Conservation (phyloP, 2,113 vertebrate species). For the Cyanoderma ruficeps region DNA sequence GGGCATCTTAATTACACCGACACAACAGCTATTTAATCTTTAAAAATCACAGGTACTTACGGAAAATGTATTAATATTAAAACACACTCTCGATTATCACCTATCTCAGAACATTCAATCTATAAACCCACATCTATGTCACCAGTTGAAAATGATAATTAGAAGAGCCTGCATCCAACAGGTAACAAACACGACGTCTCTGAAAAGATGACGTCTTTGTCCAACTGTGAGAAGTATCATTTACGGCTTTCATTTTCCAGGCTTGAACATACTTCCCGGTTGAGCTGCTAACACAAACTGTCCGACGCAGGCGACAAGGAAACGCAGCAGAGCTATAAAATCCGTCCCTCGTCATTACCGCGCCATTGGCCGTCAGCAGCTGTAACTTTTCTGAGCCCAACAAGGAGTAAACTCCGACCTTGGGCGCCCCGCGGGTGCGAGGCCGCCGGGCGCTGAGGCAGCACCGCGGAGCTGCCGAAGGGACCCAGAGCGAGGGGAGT, state of each 20-base stretch:
- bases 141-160: fast-evolving
- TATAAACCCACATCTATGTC: not conserved
- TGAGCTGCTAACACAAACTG: not conserved
- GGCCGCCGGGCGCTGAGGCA: not conserved
- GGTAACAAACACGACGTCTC: not conserved
- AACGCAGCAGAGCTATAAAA: not conserved
- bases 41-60: not conserved
- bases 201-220: not conserved
- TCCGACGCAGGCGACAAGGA: not conserved
- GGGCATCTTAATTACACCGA: not conserved
- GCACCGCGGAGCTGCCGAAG: not conserved
- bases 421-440: not conserved
- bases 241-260: not conserved
- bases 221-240: not conserved
- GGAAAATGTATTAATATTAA: not conserved
- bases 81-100: not conserved
- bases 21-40: not conserved
- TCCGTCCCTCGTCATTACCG: not conserved
- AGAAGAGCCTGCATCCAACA: not conserved
- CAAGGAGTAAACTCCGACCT: not conserved
- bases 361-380: not conserved
- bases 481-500: not conserved
- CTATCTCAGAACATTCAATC: not conserved
- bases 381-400: not conserved
- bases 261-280: not conserved